Percentiles rank a stretch among this genome's conserved stretches.
Conservation (phyloP, 2,888 invertebrate species). For the Chrysina gloriosa region DNA sequence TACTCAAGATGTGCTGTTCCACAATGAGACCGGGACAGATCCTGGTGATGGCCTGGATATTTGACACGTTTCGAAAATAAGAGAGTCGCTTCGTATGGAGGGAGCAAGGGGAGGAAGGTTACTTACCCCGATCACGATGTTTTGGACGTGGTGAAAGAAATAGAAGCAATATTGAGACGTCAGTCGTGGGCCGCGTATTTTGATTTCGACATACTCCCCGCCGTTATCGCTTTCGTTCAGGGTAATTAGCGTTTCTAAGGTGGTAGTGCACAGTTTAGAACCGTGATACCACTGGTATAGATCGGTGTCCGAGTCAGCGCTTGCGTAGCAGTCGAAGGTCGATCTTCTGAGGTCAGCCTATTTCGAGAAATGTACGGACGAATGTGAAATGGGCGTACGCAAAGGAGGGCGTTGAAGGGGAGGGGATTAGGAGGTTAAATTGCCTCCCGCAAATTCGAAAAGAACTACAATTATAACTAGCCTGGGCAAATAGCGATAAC, state of each 20-base stretch:
- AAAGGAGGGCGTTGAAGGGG: too few species aligned
- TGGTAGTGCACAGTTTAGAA: conserved; percentile 75
- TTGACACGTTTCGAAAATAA: too few species aligned
- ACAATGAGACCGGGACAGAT: conserved; percentile 76
- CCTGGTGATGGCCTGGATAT: conserved; percentile 71
- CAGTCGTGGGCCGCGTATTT: conserved; percentile 73
- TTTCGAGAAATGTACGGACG: too few species aligned
- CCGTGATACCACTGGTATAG: conserved; percentile 80
- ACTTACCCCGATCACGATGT: conserved; percentile 71
- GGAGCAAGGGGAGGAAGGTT: too few species aligned
- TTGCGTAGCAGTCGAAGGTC: conserved; percentile 57
- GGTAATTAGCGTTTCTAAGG: conserved; percentile 76
- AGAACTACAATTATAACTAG: too few species aligned
- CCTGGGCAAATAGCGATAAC: too few species aligned
- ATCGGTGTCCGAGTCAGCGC: conserved; percentile 71
- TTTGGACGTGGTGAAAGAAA: conserved; percentile 75
- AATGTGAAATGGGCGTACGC: too few species aligned
- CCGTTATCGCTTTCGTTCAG: conserved; percentile 67
- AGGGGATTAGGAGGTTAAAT: too few species aligned
- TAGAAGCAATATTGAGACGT: conserved; percentile 72
- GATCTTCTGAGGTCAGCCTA: conserved; percentile 60
- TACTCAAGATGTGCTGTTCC: conserved; percentile 75
- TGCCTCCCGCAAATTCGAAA: too few species aligned
- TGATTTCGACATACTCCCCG: conserved; percentile 72
- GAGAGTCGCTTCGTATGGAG: too few species aligned